Percentiles rank a stretch among this genome's conserved stretches.
phyloP scores from a whole-genome alignment of 2,113 vertebrate genomes.

The Cyanocitta stelleri region DNA sequence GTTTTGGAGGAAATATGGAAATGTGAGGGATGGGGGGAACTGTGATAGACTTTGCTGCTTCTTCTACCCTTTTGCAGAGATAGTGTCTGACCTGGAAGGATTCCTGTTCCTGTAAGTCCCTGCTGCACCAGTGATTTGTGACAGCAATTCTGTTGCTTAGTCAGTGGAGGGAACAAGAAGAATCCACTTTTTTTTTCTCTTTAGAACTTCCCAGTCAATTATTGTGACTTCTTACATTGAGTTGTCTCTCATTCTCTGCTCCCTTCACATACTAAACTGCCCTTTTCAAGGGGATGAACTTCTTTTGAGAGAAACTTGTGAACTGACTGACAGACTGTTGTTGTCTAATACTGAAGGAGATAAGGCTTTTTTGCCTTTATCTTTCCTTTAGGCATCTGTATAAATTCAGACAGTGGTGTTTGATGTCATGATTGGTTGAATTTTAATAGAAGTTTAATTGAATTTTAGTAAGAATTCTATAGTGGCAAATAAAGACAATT shows the following conservation, averaged over 20 bases:
- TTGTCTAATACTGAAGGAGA: not conserved
- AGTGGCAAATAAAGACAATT: not conserved
- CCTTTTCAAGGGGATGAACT: slow-evolving; percentile 4
- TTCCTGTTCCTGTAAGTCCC: not conserved
- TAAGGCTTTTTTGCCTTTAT: slow-evolving; percentile 8
- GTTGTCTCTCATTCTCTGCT: not conserved
- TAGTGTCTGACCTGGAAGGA: not conserved
- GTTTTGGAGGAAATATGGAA: not conserved
- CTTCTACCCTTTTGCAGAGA: not conserved
- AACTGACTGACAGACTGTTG: not conserved
- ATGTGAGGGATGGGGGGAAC: not conserved
- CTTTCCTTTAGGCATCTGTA: slow-evolving; percentile 16
- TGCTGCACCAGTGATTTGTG: not conserved
- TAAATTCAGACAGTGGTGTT: not conserved
- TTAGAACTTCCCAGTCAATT: not conserved
- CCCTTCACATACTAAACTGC: not conserved
- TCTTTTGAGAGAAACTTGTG: not conserved
- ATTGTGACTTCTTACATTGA: not conserved
- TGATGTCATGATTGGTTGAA: slow-evolving; percentile 20
- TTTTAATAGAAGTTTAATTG: slow-evolving; percentile 19
- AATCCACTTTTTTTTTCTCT: not conserved
- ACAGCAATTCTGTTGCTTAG: not conserved
- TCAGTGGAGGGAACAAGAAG: not conserved
- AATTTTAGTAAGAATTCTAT: not conserved
- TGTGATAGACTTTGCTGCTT: not conserved